Evolutionary conservation across 2,888 invertebrate genomes (phyloP).

Genomic region (Stenichneumon culpator): DNA sequence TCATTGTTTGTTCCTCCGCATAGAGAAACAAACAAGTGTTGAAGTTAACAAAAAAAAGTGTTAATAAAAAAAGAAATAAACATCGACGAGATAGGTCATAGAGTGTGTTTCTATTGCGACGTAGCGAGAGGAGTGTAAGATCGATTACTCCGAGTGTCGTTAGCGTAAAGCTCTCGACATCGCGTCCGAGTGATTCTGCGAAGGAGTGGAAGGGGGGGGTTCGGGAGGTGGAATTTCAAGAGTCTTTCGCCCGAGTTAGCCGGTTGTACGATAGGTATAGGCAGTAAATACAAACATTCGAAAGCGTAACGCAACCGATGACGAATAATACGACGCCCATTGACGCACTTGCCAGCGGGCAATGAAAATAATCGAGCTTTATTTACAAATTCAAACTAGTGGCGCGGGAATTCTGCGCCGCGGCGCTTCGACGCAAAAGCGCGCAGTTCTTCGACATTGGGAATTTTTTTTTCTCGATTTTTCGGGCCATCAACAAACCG

Average conservation of each 20-base stretch:
- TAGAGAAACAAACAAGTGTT: too few species aligned
- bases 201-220: not conserved
- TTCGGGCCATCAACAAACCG: conserved; percentile 77
- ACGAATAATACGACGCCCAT: conserved; percentile 12
- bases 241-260: not conserved
- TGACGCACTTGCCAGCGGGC: conserved; percentile 17
- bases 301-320: conserved; percentile 19
- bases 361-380: conserved; percentile 5
- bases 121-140: not conserved
- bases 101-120: not conserved
- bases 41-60: too few species aligned
- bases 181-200: not conserved
- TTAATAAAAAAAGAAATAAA: too few species aligned
- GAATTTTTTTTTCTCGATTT: not conserved
- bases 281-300: conserved; percentile 6
- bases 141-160: not conserved
- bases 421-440: not conserved
- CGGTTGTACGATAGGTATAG: not conserved
- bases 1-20: too few species aligned
- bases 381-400: not conserved
- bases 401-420: not conserved
- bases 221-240: not conserved
- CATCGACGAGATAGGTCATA: not conserved
- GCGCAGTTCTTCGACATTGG: not conserved
- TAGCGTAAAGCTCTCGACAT: not conserved